Evolutionary conservation across 2,113 vertebrate species (phyloP).

Genomic region (Microtus pennsylvanicus): DNA sequence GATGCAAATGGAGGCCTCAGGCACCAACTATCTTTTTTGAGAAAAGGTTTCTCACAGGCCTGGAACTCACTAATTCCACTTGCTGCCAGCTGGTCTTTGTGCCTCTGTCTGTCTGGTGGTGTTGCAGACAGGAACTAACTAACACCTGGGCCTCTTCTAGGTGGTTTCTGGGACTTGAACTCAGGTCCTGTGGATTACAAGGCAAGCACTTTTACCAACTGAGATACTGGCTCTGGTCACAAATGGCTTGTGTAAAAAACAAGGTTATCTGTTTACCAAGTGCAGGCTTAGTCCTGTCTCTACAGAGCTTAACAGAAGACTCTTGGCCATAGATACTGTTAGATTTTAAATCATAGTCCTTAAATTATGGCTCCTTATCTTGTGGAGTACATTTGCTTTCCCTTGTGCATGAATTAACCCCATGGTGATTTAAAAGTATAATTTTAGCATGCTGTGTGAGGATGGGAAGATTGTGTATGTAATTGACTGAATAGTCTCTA

Average conservation of each 20-base stretch:
- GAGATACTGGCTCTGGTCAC: neutral
- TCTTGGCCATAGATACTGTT: neutral
- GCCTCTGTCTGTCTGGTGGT: neutral
- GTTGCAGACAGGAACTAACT: too few relatives aligned
- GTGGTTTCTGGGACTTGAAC: neutral
- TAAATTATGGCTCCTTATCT: constrained; percentile 14
- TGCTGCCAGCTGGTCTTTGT: neutral
- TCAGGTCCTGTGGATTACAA: neutral
- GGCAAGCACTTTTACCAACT: neutral
- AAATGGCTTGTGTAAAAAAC: neutral
- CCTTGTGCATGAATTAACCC: neutral
- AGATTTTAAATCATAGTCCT: constrained; percentile 8
- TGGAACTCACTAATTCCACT: neutral
- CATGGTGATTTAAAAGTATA: constrained; percentile 1
- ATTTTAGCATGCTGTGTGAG: neutral
- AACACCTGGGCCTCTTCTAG: neutral
- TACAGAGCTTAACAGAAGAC: neutral
- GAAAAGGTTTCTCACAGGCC: neutral
- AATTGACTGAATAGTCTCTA: neutral
- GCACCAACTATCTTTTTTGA: neutral
- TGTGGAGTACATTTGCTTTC: neutral
- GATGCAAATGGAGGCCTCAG: neutral
- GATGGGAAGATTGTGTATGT: constrained; percentile 8
- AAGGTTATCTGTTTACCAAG: neutral
- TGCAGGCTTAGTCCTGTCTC: neutral